A percentile compares a stretch with the other conserved stretches of the same genome.
Evolutionary conservation across 2,797 vertebrate species (phyloP).

Genomic region (Scolopax rusticola): DNA sequence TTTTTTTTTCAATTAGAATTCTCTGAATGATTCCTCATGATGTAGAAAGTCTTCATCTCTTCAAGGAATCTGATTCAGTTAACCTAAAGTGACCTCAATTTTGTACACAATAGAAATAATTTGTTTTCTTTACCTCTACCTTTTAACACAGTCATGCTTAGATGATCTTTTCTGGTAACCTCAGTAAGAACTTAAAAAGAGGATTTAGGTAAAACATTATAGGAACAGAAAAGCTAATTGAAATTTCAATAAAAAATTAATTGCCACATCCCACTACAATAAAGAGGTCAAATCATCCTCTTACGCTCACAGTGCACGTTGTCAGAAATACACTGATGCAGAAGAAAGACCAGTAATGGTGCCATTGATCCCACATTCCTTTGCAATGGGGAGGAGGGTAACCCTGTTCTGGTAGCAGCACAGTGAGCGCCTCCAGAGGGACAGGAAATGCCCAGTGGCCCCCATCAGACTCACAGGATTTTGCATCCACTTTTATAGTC

Average conservation of each 20-base stretch:
- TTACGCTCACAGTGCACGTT: slow-evolving; percentile 33
- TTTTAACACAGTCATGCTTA: slow-evolving; percentile 74
- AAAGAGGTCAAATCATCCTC: slow-evolving; percentile 74
- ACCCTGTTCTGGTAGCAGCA: neutral
- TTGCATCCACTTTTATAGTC: neutral
- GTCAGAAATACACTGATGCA: slow-evolving; percentile 67
- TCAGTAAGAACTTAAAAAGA: slow-evolving; percentile 66
- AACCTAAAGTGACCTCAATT: slow-evolving; percentile 81
- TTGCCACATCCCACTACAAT: slow-evolving; percentile 74
- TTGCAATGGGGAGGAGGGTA: slow-evolving; percentile 24
- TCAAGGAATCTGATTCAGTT: slow-evolving; percentile 79
- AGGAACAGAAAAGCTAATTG: slow-evolving; percentile 78
- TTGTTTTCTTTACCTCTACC: slow-evolving; percentile 78
- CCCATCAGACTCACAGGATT: neutral
- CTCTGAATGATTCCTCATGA: slow-evolving; percentile 78
- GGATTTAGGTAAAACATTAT: slow-evolving; percentile 76
- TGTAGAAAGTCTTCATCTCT: slow-evolving; percentile 76
- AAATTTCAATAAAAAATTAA: slow-evolving; percentile 82
- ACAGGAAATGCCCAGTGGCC: neutral
- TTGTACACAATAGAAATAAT: slow-evolving; percentile 80
- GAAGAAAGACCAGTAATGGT: slow-evolving; percentile 58
- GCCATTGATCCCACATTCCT: slow-evolving; percentile 55
- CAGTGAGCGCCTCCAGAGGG: neutral
- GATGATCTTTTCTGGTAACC: slow-evolving; percentile 71
- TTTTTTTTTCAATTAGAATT: slow-evolving; percentile 78